These are phyloP conservation scores for Dicyrtomina minuta DNA, from an alignment of 2,888 invertebrate species.

Conservation along the genomic window DNA sequence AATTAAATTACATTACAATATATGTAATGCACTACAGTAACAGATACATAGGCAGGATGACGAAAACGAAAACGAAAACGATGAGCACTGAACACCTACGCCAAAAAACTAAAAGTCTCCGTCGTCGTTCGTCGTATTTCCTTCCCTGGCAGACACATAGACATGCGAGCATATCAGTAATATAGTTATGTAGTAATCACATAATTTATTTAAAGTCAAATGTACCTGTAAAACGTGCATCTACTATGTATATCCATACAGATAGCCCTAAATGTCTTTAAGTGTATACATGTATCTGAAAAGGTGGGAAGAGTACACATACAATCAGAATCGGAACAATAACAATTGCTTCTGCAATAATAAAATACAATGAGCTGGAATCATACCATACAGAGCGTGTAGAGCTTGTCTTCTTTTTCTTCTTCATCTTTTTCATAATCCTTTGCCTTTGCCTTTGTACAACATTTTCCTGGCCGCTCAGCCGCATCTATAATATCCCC, in stretches of 20 bases:
- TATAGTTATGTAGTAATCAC: too few relatives aligned
- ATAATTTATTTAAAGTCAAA: too few relatives aligned
- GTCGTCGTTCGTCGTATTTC: too few relatives aligned
- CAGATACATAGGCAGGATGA: too few relatives aligned
- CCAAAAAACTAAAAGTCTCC: not conserved
- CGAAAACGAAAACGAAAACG: not conserved
- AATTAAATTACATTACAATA: slow-evolving; percentile 17
- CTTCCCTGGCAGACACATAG: too few relatives aligned
- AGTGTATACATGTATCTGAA: too few relatives aligned
- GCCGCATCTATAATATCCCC: not conserved
- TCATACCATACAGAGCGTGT: not conserved
- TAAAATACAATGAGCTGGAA: slow-evolving; percentile 2
- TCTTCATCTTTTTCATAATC: slow-evolving; percentile 2
- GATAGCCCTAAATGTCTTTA: too few relatives aligned
- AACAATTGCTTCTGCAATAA: slow-evolving; percentile 17
- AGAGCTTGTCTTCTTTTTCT: slow-evolving; percentile 4
- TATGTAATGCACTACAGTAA: too few relatives aligned
- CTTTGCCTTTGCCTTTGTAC: not conserved
- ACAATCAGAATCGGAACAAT: slow-evolving; percentile 13
- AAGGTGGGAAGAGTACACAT: too few relatives aligned
- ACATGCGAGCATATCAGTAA: too few relatives aligned
- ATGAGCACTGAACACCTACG: slow-evolving; percentile 2
- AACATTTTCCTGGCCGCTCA: not conserved
- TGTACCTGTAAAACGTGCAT: too few relatives aligned
- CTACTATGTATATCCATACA: too few relatives aligned